phyloP scores from a whole-genome alignment of 2,888 invertebrate genomes.

The Phoenoteleia sp. region DNA sequence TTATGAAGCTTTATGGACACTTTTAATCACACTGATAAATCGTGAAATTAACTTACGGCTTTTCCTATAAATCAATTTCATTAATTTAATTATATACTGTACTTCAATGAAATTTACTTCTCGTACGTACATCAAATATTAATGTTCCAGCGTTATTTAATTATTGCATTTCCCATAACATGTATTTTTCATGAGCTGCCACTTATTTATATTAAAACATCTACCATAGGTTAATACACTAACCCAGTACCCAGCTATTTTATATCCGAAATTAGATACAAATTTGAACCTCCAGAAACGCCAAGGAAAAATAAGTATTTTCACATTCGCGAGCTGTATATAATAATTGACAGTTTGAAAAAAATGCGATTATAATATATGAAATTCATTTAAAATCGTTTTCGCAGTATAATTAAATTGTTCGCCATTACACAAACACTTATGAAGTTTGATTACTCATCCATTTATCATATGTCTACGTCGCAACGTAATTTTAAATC shows the following conservation, averaged over 20 bases:
- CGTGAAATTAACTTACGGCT: conserved; percentile 24
- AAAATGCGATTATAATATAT: conserved; percentile 27
- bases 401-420: conserved; percentile 14
- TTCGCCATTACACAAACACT: conserved; percentile 1
- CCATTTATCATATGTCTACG: not conserved
- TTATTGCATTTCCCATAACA: conserved; percentile 8
- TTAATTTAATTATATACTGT: conserved; percentile 18
- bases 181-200: not conserved
- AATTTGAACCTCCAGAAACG: too few species aligned
- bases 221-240: not conserved
- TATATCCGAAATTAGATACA: too few species aligned
- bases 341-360: conserved; percentile 2
- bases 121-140: not conserved
- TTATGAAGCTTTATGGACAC: conserved; percentile 42
- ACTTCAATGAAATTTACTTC: conserved; percentile 26
- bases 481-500: not conserved
- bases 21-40: conserved; percentile 38
- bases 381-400: conserved; percentile 1
- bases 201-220: conserved; percentile 13
- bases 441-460: not conserved
- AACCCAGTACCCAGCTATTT: too few species aligned
- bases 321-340: not conserved
- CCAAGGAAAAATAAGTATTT: not conserved
- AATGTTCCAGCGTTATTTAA: conserved; percentile 15
- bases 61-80: conserved; percentile 18